Conservation (phyloP, 2,888 invertebrate species). For the Ypsolopha scabrella region DNA sequence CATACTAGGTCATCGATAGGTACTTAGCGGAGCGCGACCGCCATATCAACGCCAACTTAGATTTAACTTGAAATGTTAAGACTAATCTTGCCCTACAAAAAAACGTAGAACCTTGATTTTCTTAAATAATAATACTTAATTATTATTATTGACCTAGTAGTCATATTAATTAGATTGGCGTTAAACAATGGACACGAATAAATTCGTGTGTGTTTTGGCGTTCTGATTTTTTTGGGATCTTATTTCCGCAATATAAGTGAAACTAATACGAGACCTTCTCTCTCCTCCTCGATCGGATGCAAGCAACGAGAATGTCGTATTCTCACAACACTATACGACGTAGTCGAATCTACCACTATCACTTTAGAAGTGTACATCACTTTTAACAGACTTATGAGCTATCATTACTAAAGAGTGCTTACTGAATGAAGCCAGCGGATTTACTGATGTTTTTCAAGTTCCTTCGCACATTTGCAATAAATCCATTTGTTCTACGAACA, state of each 20-base stretch:
- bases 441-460: slow-evolving; percentile 20
- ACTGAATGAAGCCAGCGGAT: slow-evolving; percentile 15
- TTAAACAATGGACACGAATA: background rate
- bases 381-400: background rate
- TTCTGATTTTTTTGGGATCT: background rate
- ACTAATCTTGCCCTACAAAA: no score
- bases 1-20: background rate
- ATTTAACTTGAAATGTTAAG: no score
- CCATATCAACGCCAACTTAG: no score
- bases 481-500: slow-evolving; percentile 20
- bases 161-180: background rate
- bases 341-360: slow-evolving; percentile 40
- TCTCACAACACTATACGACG: slow-evolving; percentile 45
- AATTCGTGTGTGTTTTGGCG: background rate
- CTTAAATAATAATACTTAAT: background rate
- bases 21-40: no score
- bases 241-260: background rate
- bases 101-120: background rate
- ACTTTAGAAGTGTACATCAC: slow-evolving; percentile 44
- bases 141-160: no score
- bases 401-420: slow-evolving; percentile 4
- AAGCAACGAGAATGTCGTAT: slow-evolving; percentile 48
- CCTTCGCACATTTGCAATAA: slow-evolving; percentile 13
- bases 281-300: slow-evolving; percentile 50
- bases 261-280: slow-evolving; percentile 26